These are phyloP conservation scores for Cryptocephalus moraei DNA, from an alignment of 2,888 invertebrate genomes.

Conservation along the genomic window DNA sequence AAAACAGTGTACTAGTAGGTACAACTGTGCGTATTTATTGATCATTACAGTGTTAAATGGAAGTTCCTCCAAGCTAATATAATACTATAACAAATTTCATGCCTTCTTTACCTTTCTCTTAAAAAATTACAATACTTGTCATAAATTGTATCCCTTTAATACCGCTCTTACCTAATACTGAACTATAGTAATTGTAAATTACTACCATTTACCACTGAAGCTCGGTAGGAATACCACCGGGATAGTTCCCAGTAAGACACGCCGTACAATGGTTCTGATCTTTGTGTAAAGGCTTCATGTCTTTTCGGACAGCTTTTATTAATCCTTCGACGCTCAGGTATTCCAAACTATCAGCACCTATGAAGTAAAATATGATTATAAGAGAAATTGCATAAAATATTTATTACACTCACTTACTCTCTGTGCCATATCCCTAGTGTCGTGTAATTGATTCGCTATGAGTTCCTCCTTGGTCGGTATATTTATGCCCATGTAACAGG, in stretches of 20 bases:
- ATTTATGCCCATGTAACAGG: constrained; percentile 99
- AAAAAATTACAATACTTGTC: too few relatives aligned
- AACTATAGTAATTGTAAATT: not conserved
- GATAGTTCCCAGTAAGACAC: constrained; percentile 91
- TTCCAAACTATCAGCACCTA: constrained; percentile 83
- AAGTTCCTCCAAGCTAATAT: too few relatives aligned
- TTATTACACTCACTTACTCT: constrained; percentile 59
- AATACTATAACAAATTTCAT: too few relatives aligned
- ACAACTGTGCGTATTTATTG: too few relatives aligned
- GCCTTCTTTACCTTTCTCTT: too few relatives aligned
- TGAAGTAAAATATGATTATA: constrained; percentile 1
- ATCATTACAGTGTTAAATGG: too few relatives aligned
- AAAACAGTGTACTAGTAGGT: too few relatives aligned
- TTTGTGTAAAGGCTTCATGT: constrained; percentile 53
- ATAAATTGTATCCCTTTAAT: too few relatives aligned
- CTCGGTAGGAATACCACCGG: constrained; percentile 59
- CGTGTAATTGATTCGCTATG: constrained; percentile 79
- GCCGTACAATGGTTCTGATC: constrained; percentile 88
- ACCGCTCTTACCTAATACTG: not conserved
- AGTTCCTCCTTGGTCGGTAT: constrained; percentile 96
- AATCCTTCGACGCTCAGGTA: constrained; percentile 92
- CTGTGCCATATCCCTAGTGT: constrained; percentile 59
- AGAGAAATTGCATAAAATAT: not conserved
- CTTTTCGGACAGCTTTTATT: constrained; percentile 72
- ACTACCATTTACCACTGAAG: constrained; percentile 40